Evolutionary conservation across 2,888 invertebrate genomes (phyloP), one percentile per base, ranked within the genome.

Genomic region (Dryocosmus kuriphilus): DNA sequence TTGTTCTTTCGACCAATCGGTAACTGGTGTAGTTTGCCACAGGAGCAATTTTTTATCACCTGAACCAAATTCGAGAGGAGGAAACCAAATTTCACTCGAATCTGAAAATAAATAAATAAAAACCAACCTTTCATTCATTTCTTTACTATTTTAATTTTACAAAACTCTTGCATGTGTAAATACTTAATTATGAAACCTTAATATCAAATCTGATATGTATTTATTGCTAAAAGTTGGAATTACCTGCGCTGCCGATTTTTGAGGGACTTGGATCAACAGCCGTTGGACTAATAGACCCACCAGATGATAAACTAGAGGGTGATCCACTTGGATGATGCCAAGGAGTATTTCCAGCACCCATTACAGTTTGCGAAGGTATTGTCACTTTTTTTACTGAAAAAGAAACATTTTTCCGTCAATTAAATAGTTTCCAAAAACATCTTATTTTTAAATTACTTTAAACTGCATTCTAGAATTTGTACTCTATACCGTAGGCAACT

Each of bases 1-100:
- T 93, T 96, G 96, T 88, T 95, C 95, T 90, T 95, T 95, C 84
- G 94, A 94, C 96, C 96, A 96, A 86, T 96, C 96, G 62, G 94
- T 93, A 61, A 96, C 95, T 35, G 89, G 87, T n/a, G 94, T 94
- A 77, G 94, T 94, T 87, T 95, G 95, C 94, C 94, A 95, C 85
- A 95, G 94, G 85, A 95, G 94, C 62, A 94, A 93, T 77, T 94
- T 93, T 87, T 94, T 95, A 82, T 94, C 94, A 87, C 94, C 94
- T 80, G 90, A 87, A 81, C 93, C 93, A 88, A 94, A 94, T 87
- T 94, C 94, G 87, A 92, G 92, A 75, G 92, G 90, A 51, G 92
- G 92, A 82, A 93, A 92, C 93, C 94, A 94, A 63, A 92, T 89
- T 85, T 92, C 92, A 80, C 90, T 91, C 67, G 92, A 89, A 88